A percentile compares a stretch with the other conserved stretches of the same genome.
Conservation (phyloP, 2,113 vertebrate species). For the Danionella cerebrum region DNA sequence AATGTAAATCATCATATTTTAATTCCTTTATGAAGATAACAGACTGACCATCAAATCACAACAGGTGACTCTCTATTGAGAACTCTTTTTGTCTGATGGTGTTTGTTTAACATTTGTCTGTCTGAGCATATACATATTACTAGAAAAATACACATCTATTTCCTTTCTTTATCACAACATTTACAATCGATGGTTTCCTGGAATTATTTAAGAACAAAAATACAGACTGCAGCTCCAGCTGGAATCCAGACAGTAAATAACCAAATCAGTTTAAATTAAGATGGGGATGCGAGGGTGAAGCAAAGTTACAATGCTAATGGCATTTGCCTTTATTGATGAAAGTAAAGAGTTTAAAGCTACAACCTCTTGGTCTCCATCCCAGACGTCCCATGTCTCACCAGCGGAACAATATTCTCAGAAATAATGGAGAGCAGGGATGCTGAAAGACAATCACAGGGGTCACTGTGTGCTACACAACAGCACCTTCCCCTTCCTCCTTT, state of each 20-base stretch:
- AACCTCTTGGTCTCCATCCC: not conserved
- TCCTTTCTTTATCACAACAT: constrained; percentile 36
- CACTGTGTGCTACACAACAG: constrained; percentile 5
- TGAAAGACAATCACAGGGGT: not conserved
- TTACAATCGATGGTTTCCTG: constrained; percentile 47
- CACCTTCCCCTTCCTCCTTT: not conserved
- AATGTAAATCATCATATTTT: too few species aligned
- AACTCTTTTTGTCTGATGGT: not conserved
- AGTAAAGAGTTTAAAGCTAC: not conserved
- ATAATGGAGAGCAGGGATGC: not conserved
- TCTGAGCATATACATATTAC: constrained; percentile 19
- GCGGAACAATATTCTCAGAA: not conserved
- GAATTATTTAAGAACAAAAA: constrained; percentile 37
- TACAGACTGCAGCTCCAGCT: constrained; percentile 37
- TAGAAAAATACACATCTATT: constrained; percentile 26
- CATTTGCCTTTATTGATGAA: not conserved
- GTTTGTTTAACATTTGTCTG: constrained; percentile 9
- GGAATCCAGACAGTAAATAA: constrained; percentile 1
- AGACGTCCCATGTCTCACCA: not conserved
- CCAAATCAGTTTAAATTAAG: not conserved
- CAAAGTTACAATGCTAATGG: not conserved
- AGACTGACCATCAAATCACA: not conserved
- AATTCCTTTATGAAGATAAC: not conserved
- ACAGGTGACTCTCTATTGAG: not conserved
- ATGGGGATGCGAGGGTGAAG: not conserved